Evolutionary conservation across 2,113 vertebrate genomes (phyloP).

Genomic region (Pollachius pollachius): DNA sequence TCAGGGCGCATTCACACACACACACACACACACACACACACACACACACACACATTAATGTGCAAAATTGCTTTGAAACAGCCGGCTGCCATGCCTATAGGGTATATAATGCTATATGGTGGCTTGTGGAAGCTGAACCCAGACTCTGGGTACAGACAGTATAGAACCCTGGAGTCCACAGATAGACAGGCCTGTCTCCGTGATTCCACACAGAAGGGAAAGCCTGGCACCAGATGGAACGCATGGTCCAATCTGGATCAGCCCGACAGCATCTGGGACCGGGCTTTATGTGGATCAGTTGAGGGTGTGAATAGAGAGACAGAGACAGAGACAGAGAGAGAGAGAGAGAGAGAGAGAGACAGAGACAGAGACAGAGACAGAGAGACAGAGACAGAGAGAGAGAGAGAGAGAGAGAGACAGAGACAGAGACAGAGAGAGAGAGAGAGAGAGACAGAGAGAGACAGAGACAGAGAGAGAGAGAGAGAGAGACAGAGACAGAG

Average conservation of each 20-base stretch:
- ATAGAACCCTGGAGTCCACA: not conserved
- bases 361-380: no score
- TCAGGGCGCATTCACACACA: slow-evolving; percentile 21
- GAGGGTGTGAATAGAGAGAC: not conserved
- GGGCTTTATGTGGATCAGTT: slow-evolving; percentile 1
- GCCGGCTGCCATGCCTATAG: not conserved
- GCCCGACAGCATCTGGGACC: slow-evolving; percentile 9
- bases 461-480: no score
- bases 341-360: no score
- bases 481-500: no score
- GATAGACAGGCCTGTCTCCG: not conserved
- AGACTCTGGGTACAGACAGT: not conserved
- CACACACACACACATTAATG: slow-evolving; percentile 4
- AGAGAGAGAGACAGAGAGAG: not conserved
- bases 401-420: not conserved
- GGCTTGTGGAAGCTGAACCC: not conserved
- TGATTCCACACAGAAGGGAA: not conserved
- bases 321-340: no score
- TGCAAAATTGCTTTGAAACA: slow-evolving; percentile 8
- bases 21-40: slow-evolving; percentile 4
- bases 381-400: not conserved
- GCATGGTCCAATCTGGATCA: slow-evolving; percentile 6
- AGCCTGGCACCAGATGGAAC: slow-evolving; percentile 11
- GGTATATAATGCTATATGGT: no score
- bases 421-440: not conserved